Conservation (phyloP, 1,140 invertebrate species). For the Zaprionus africanus region DNA sequence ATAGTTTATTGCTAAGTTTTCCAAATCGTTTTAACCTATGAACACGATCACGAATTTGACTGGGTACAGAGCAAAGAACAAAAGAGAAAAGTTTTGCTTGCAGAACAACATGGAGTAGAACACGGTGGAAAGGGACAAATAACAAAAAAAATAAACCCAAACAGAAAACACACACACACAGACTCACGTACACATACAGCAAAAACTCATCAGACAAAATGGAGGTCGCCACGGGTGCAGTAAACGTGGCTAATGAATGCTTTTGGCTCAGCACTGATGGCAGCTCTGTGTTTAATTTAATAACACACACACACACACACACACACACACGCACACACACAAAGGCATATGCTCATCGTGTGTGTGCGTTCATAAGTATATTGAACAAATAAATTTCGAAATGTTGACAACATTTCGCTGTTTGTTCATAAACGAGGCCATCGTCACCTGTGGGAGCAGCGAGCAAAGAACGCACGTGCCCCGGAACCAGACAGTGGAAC, state of each 20-base stretch:
- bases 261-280: constrained; percentile 78
- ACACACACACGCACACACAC: constrained; percentile 8
- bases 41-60: background rate
- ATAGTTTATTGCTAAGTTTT: background rate
- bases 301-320: constrained; percentile 77
- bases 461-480: constrained; percentile 47
- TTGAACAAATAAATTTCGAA: constrained; percentile 83
- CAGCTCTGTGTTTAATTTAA: constrained; percentile 82
- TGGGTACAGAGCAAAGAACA: constrained; percentile 53
- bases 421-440: constrained; percentile 83
- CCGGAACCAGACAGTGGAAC: constrained; percentile 5
- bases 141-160: constrained; percentile 26
- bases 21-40: background rate
- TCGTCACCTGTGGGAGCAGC: constrained; percentile 78
- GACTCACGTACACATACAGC: constrained; percentile 10
- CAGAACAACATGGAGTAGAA: constrained; percentile 27
- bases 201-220: constrained; percentile 80
- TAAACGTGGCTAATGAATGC: constrained; percentile 83
- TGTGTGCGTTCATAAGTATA: constrained; percentile 60
- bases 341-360: constrained; percentile 57
- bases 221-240: constrained; percentile 81
- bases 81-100: constrained; percentile 61
- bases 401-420: constrained; percentile 83
- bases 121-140: background rate
- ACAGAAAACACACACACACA: constrained; percentile 27